Evolutionary conservation across 2,888 invertebrate species (phyloP).

Genomic region (Hirtodrosophila confusa): DNA sequence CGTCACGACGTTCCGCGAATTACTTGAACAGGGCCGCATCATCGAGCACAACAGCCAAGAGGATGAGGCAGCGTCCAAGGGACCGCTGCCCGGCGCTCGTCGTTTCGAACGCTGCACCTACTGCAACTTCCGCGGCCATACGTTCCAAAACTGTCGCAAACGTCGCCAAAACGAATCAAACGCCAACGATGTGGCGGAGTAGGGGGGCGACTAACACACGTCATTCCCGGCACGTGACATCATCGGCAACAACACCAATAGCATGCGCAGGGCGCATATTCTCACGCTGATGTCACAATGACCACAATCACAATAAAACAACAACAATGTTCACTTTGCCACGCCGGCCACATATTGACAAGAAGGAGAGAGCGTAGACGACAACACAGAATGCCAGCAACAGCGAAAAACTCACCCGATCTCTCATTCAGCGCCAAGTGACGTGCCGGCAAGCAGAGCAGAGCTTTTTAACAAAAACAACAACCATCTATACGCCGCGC

Average conservation of each 20-base stretch:
- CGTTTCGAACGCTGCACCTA: slow-evolving; percentile 75
- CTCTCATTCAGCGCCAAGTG: slow-evolving; percentile 37
- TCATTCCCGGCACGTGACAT: slow-evolving; percentile 36
- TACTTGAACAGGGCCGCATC: slow-evolving; percentile 80
- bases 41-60: slow-evolving; percentile 80
- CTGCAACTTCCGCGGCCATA: slow-evolving; percentile 82
- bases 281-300: slow-evolving; percentile 21
- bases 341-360: slow-evolving; percentile 37
- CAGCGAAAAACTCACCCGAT: slow-evolving; percentile 12
- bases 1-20: slow-evolving; percentile 76
- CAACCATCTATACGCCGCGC: slow-evolving; percentile 36
- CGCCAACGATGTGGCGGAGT: slow-evolving; percentile 25
- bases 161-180: slow-evolving; percentile 50
- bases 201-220: slow-evolving; percentile 15
- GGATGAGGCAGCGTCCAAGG: slow-evolving; percentile 34
- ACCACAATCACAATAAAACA: slow-evolving; percentile 23
- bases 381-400: slow-evolving; percentile 13
- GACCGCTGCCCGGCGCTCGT: slow-evolving; percentile 57
- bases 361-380: slow-evolving; percentile 11
- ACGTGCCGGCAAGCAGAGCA: slow-evolving; percentile 57
- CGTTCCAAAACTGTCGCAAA: slow-evolving; percentile 77
- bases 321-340: slow-evolving; percentile 38
- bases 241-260: slow-evolving; percentile 25
- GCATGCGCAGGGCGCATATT: slow-evolving; percentile 32
- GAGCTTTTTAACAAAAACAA: slow-evolving; percentile 30